Evolutionary conservation across 2,797 vertebrate genomes (phyloP), one percentile per base, ranked within the genome.

Genomic region (Pseudochaenichthys georgianus): DNA sequence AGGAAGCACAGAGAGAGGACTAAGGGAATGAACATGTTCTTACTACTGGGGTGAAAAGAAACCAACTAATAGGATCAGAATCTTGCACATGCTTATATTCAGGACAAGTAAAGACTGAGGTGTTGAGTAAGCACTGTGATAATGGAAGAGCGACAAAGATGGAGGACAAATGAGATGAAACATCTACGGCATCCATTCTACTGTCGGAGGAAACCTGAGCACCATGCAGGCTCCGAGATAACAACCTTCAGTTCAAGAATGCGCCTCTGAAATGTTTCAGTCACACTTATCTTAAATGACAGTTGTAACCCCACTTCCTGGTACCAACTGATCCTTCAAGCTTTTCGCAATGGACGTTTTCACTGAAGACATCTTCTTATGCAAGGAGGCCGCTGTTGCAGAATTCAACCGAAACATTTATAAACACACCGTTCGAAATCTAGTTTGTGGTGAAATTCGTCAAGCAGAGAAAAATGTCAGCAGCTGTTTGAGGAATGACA

Each of bases 61-160:
- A 84, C 75, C 12, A 64, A 67, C 64, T 87, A 89, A 92, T 85
- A 78, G 82, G 88, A 88, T 89, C 77, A 81, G 42, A 50, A 3
- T 80, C 75, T 67, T 9, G 19, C 31, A 46, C 68, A 67, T 51
- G 21, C 79, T 83, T 52, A 62, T 48, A 69, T 55, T 19, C 41
- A 38, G 28, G 66, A 64, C 63, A 72, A 68, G 62, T 50, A 78
- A 68, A 68, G 65, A 5, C 23, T 0, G 38, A 45, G 45, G 58
- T 59, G 65, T 71, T 65, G 34, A 70, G 53, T 55, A 45, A 74
- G 46, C 47, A 10, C 41, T 46, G 38, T 53, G 23, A 72, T 38
- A 68, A 15, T 5, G 15, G 43, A 59, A 59, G 31, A 46, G 23
- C 4, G 9, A 15, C 51, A 66, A 0, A 45, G 41, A 48, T 1